Evolutionary conservation across 2,797 vertebrate species (phyloP), one percentile per base, ranked within the genome.

Genomic region (Danio choprae): DNA sequence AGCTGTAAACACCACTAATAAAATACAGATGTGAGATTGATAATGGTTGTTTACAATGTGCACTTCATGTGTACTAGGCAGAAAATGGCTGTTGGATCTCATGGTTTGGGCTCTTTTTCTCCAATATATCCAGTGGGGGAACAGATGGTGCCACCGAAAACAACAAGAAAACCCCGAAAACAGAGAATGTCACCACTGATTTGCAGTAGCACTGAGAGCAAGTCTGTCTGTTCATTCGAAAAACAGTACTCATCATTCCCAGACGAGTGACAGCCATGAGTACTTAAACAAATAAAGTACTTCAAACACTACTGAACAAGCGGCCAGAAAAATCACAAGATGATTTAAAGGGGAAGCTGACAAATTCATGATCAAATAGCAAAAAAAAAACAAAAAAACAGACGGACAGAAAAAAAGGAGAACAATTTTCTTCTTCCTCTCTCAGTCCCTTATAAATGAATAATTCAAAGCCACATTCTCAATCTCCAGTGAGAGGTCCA

Each of bases 401-500:
- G 58, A 29, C 53, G 44, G 5, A 67, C 43, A 12, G 18, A 56
- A 67, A 76, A 60, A 13, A 41, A 77, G 46, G 53, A 40, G 7
- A 7, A 67, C 70, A 13, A 48, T 22, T 50, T 51, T 40, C 8
- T 11, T 68, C 55, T 51, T 78, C 55, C 29, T n/a, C 55, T 50
- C n/a, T 3, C 8, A 20, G 22, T 50, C n/a, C 8, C 12, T 8
- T 68, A 29, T 29, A 67, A 68, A 86, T 85, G 84, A 87, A 88
- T 87, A 85, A 88, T 88, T 87, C 84, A 88, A 79, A 64, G 48
- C 72, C 77, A 81, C 65, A 67, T 67, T 72, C 29, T 75, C 50
- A 6, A 63, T 60, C 79, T 83, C 65, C 43, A 75, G 76, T 12
- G 68, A 79, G 41, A 80, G 72, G 55, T 74, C 76, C 76, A 77